phyloP scores from a whole-genome alignment of 2,888 invertebrate genomes.

The Drosophila algonquin region DNA sequence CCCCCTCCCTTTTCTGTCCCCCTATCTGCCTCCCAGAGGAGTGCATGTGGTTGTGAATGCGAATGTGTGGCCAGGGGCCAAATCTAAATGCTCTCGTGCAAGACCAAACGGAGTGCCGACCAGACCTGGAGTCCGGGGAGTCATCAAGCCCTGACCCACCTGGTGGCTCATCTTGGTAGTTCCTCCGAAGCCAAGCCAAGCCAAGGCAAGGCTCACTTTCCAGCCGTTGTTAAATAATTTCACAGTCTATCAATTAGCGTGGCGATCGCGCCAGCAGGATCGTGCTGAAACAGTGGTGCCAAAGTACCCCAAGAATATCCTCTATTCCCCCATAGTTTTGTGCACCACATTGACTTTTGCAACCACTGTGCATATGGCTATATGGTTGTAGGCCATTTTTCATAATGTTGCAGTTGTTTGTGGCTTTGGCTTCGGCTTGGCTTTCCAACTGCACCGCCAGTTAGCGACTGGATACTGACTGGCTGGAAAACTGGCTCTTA shows the following conservation, averaged over 20 bases:
- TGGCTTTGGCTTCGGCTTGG: constrained; percentile 29
- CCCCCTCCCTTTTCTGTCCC: too few relatives aligned
- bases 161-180: constrained; percentile 39
- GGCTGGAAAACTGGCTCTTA: constrained; percentile 43
- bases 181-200: not conserved
- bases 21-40: not conserved
- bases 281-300: constrained; percentile 20
- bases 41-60: not conserved
- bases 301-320: not conserved
- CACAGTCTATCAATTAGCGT: constrained; percentile 79
- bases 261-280: constrained; percentile 57
- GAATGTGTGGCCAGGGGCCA: constrained; percentile 52
- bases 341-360: not conserved
- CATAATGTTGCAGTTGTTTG: constrained; percentile 39
- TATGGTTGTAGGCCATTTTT: constrained; percentile 41
- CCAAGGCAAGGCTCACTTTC: constrained; percentile 42
- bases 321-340: not conserved
- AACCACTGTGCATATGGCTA: constrained; percentile 26
- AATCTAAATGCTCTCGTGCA: constrained; percentile 42
- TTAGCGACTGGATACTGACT: constrained; percentile 15
- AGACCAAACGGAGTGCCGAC: constrained; percentile 60
- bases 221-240: constrained; percentile 70
- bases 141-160: constrained; percentile 25
- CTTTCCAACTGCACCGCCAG: constrained; percentile 30
- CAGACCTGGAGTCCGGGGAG: constrained; percentile 50